Evolutionary conservation across 2,113 vertebrate genomes (phyloP).

Genomic region (Myiopsitta monachus): DNA sequence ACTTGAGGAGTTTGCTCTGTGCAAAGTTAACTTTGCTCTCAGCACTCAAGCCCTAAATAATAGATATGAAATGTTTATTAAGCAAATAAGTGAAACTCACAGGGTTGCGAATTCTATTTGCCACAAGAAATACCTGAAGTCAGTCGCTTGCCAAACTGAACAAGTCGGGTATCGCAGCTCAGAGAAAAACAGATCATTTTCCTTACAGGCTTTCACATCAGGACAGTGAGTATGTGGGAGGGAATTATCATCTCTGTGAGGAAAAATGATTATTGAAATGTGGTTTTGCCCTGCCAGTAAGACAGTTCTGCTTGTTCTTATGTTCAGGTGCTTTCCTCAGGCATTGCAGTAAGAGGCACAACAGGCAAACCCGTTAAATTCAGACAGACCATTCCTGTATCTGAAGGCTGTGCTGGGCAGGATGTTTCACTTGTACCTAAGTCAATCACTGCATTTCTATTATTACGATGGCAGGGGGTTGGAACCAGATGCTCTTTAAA

Average conservation of each 20-base stretch:
- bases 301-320: not conserved
- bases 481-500: not conserved
- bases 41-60: not conserved
- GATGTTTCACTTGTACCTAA: not conserved
- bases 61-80: constrained; percentile 23
- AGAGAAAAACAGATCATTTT: not conserved
- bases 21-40: not conserved
- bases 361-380: not conserved
- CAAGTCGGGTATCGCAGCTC: not conserved
- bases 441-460: not conserved
- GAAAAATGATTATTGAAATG: not conserved
- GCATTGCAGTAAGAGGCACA: not conserved
- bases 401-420: not conserved
- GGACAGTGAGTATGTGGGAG: not conserved
- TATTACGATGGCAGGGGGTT: not conserved
- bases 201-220: not conserved
- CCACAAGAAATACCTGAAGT: not conserved
- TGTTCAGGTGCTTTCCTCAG: not conserved
- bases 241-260: not conserved
- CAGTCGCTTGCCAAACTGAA: not conserved
- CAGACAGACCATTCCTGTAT: not conserved
- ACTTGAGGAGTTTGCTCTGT: not conserved
- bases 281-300: not conserved
- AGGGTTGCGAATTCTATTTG: not conserved
- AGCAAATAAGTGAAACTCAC: not conserved